Evolutionary conservation across 35 echinoderm and acorn worm genomes (phyloP), one percentile per base, ranked within the genome.

Genomic region (Lytechinus pictus): DNA sequence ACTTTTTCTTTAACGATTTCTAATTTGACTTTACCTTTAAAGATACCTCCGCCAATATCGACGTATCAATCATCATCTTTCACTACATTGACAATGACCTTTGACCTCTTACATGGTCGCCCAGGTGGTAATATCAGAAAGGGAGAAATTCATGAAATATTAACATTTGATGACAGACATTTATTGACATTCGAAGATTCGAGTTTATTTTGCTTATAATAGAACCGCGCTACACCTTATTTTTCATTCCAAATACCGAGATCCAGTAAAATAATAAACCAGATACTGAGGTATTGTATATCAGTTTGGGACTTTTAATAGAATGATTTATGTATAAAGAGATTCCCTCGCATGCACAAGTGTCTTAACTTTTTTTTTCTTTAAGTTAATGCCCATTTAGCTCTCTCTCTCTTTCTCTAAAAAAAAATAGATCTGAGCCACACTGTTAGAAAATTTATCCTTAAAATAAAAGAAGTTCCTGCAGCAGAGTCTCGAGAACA

Each of bases 131-230:
- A 14, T 79, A 79, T 6, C 66, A 1, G 66, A 79, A 24, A 79
- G 66, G n/a, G 66, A 79, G 33, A 44, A 2, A 79, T 79, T 79
- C 66, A 24, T 79, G 66, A n/a, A 79, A 79, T 79, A 79, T 79
- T 79, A 79, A 79, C 19, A 79, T 14, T 24, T 79, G 66, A 79
- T 79, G 66, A 79, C 19, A 79, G 66, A 79, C 66, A 79, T 79
- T 79, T 79, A 79, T 79, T 79, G 66, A 79, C 66, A 16, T 79
- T 79, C n/a, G 66, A n/a, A 79, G 66, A 79, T 79, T 79, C 66
- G n/a, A 79, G 66, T 79, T 79, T 79, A 79, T 79, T 79, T 79
- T 79, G 66, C n/a, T 79, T 79, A 79, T 79, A 79, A 44, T 79
- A 16, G 66, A 79, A 24, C n/a, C n/a, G 66, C 66, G 8, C 19